These are phyloP conservation scores for Thripadectes ignobilis DNA, from an alignment of 2,797 vertebrate genomes.

Conservation along the genomic window DNA sequence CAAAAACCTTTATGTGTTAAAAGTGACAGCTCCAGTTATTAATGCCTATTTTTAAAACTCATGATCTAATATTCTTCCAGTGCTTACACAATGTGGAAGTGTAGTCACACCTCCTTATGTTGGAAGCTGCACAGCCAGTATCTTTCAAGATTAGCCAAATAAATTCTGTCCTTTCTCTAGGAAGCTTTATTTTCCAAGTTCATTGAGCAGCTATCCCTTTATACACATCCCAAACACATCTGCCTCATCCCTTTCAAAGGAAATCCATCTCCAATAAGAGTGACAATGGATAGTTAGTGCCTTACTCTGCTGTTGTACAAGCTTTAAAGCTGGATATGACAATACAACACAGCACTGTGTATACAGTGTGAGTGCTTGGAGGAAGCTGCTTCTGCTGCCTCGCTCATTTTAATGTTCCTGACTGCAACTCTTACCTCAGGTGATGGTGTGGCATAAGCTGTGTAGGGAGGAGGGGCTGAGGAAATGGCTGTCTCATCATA, in stretches of 20 bases:
- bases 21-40: not conserved
- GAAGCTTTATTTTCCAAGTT: not conserved
- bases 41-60: not conserved
- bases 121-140: not conserved
- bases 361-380: not conserved
- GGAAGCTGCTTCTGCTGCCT: not conserved
- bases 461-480: conserved; percentile 89
- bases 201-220: not conserved
- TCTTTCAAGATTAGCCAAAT: not conserved
- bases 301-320: not conserved
- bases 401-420: not conserved
- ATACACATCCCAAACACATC: not conserved
- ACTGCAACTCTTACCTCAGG: conserved; percentile 82
- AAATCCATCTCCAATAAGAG: not conserved
- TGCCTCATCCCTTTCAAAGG: not conserved
- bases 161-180: not conserved
- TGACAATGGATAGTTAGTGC: not conserved
- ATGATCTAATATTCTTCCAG: not conserved
- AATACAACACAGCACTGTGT: not conserved
- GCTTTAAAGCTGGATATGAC: not conserved
- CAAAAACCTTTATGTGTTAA: not conserved
- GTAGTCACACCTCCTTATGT: not conserved
- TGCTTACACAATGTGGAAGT: not conserved
- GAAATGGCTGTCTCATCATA: conserved; percentile 82
- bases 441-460: conserved; percentile 83